phyloP scores from a whole-genome alignment of 2,113 vertebrate species.

The Agelaius phoeniceus region DNA sequence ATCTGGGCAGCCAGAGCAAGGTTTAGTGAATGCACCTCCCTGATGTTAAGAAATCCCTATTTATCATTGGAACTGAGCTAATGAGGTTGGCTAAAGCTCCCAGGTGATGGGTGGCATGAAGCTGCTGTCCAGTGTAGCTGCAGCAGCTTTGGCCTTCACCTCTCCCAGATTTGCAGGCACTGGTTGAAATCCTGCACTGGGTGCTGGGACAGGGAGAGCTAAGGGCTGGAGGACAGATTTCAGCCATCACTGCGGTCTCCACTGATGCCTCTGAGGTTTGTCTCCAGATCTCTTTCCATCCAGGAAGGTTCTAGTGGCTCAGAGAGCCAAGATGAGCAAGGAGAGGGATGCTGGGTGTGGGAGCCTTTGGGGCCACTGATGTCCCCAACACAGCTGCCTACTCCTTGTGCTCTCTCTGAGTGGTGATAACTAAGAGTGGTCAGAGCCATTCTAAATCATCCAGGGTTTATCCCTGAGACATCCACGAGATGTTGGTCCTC shows the following conservation, averaged over 20 bases:
- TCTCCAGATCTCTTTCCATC: background rate
- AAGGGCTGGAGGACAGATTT: background rate
- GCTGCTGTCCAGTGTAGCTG: background rate
- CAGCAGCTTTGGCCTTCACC: background rate
- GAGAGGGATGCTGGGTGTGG: background rate
- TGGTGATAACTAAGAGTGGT: background rate
- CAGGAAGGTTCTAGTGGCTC: background rate
- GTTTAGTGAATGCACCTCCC: background rate
- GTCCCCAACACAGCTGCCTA: background rate
- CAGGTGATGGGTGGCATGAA: background rate
- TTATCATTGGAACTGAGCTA: background rate
- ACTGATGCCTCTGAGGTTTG: background rate
- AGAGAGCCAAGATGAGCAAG: background rate
- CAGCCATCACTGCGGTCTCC: background rate
- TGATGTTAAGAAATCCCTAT: background rate
- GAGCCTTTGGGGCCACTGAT: background rate
- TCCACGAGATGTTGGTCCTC: accelerated
- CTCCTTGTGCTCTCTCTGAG: accelerated
- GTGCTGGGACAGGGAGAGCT: background rate
- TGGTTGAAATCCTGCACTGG: background rate
- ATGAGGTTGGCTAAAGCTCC: background rate
- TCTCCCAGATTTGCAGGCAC: background rate
- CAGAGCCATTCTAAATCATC: background rate
- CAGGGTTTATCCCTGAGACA: background rate
- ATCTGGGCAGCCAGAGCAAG: accelerated